Base-by-base conservation (phyloP, 2,797 vertebrate species). In the Gymnodraco acuticeps region DNA sequence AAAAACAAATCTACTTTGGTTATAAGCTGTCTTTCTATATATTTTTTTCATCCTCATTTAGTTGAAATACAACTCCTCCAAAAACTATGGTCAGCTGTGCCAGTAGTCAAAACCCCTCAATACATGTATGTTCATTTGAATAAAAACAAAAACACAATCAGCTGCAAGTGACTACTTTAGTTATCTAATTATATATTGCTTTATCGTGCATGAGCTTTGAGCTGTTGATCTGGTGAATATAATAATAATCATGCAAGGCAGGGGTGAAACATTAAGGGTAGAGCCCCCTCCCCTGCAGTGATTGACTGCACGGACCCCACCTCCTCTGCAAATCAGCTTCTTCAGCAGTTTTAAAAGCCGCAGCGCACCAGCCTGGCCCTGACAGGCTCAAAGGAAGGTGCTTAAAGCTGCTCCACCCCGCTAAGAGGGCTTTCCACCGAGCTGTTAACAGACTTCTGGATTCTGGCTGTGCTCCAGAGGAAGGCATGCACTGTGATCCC, bases 191-290 rank as follows among this genome's bases (percentile, higher is more conserved):
- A 19, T 41, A 41, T 41, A 19, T 41, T 51, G 31, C 45, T 62
- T 60, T 67, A 14, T 58, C 59, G 55, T 27, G 5, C 55, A 27
- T 16, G 9, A 50, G 50, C 55, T 54, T 72, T 48, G 46, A 60
- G 3, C 13, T 47, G n/a, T 42, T 31, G 46, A 27, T 41, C 15
- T 48, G 43, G 1, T 46, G 23, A 19, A 46, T 62, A 23, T 10
- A 27, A 27, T 27, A 27, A 27, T 27, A 27, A 9, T 38, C 33
- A 43, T n/a, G 56, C 38, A 20, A 14, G n/a, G 7, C n/a, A 5
- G n/a, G 56, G 42, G n/a, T 59, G 2, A 59, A 43, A 59, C 41
- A 43, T 15, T n/a, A 58, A n/a, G 17, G 33, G 17, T 41, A 19
- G 3, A n/a, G 10, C 11, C 4, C 33, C 17, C 33, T 41, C 7